These are phyloP conservation scores for Chaitophorus viminalis DNA, from an alignment of 2,888 invertebrate genomes.

Conservation along the genomic window DNA sequence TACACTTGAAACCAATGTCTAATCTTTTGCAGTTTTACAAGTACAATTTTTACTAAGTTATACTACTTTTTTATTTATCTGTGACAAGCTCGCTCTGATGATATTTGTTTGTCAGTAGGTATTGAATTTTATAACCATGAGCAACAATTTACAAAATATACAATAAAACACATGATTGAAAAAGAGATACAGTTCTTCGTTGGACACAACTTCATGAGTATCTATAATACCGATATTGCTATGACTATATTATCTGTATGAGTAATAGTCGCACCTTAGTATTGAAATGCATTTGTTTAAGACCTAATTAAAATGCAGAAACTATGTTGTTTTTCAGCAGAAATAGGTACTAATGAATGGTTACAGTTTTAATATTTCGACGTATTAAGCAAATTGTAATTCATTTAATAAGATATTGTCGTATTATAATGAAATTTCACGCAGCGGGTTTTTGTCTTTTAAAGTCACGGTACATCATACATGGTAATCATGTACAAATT, in stretches of 20 bases:
- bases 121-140: too few relatives aligned
- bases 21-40: too few relatives aligned
- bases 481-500: constrained; percentile 24
- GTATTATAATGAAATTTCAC: background rate
- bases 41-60: too few relatives aligned
- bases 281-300: background rate
- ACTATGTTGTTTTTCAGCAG: background rate
- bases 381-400: background rate
- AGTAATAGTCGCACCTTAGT: background rate
- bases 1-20: too few relatives aligned
- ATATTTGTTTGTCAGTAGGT: too few relatives aligned
- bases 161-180: background rate
- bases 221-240: too few relatives aligned
- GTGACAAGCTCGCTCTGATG: too few relatives aligned
- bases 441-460: background rate
- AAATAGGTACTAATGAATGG: background rate
- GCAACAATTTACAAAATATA: too few relatives aligned
- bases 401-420: background rate
- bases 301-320: background rate
- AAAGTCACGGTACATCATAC: background rate
- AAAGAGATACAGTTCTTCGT: background rate
- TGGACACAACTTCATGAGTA: too few relatives aligned
- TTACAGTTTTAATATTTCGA: background rate
- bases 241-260: too few relatives aligned
- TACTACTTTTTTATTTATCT: too few relatives aligned